phyloP scores from a whole-genome alignment of 1,140 invertebrate genomes.

The Drosophila lacertosa region DNA sequence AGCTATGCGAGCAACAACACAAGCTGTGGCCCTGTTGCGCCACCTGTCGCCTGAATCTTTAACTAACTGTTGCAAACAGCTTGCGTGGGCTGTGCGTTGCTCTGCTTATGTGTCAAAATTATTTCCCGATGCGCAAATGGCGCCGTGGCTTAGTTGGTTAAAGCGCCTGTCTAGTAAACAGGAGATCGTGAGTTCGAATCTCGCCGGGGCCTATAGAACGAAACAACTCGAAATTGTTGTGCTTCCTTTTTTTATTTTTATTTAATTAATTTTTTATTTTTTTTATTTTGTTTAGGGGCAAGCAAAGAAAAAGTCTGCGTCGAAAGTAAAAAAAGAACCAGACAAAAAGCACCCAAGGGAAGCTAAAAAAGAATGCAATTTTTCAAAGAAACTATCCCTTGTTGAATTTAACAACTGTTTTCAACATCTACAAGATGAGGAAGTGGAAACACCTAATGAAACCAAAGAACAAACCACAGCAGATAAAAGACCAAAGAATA shows the following conservation, averaged over 20 bases:
- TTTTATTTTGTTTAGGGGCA: neutral
- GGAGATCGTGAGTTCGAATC: constrained; percentile 86
- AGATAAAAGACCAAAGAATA: constrained; percentile 28
- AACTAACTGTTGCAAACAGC: constrained; percentile 3
- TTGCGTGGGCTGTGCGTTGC: neutral
- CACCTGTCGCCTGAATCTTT: neutral
- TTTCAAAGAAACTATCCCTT: constrained; percentile 30
- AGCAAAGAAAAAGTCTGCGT: neutral
- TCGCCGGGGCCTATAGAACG: constrained; percentile 84
- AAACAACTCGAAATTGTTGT: too few species aligned
- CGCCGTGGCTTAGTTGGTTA: constrained; percentile 87
- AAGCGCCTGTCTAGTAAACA: constrained; percentile 87
- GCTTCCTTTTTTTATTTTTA: constrained; percentile 2
- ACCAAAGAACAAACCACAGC: neutral
- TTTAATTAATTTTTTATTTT: constrained; percentile 1
- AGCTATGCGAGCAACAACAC: constrained; percentile 2
- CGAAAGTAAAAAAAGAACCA: neutral
- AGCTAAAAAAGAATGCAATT: constrained; percentile 20
- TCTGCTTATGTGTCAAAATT: constrained; percentile 2
- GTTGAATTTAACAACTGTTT: constrained; percentile 61
- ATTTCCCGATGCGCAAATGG: constrained; percentile 40
- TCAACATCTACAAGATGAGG: constrained; percentile 40
- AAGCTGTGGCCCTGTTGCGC: neutral
- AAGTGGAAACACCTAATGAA: neutral
- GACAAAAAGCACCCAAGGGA: neutral